Conservation (phyloP, 2,113 vertebrate genomes). For the Oreocharis arfaki region DNA sequence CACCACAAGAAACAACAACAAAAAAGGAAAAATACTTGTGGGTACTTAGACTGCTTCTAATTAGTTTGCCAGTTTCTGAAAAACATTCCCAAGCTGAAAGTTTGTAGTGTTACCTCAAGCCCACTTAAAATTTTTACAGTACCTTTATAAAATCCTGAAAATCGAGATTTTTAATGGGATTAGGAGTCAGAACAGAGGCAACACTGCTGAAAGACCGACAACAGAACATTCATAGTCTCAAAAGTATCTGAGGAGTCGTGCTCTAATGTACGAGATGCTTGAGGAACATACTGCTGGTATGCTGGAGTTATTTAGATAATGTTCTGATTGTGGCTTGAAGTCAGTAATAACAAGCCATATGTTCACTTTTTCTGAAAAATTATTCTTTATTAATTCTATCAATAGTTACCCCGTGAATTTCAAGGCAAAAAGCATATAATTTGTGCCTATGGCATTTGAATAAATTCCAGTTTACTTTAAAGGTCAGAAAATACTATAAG, state of each 20-base stretch:
- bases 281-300: constrained; percentile 41
- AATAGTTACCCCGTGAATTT: not conserved
- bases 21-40: not conserved
- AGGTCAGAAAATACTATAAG: constrained; percentile 3
- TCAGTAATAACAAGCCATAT: constrained; percentile 57
- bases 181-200: not conserved
- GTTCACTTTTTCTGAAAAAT: constrained; percentile 34
- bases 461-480: constrained; percentile 17
- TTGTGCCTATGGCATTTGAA: not conserved
- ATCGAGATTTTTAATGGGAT: not conserved
- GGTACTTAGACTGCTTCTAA: not conserved
- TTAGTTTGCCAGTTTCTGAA: not conserved
- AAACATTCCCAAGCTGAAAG: not conserved
- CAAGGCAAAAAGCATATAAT: not conserved
- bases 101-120: not conserved
- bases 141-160: not conserved
- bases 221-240: not conserved
- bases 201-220: not conserved
- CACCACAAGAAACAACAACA: not conserved
- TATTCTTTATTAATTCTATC: constrained; percentile 46
- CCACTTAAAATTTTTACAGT: not conserved
- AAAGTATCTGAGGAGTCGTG: not conserved
- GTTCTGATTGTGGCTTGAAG: constrained; percentile 40
- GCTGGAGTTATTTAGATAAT: constrained; percentile 23
- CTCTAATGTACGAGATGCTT: constrained; percentile 25